Evolutionary conservation across 2,113 vertebrate genomes (phyloP), one percentile per base, ranked within the genome.

Genomic region (Larimichthys crocea): DNA sequence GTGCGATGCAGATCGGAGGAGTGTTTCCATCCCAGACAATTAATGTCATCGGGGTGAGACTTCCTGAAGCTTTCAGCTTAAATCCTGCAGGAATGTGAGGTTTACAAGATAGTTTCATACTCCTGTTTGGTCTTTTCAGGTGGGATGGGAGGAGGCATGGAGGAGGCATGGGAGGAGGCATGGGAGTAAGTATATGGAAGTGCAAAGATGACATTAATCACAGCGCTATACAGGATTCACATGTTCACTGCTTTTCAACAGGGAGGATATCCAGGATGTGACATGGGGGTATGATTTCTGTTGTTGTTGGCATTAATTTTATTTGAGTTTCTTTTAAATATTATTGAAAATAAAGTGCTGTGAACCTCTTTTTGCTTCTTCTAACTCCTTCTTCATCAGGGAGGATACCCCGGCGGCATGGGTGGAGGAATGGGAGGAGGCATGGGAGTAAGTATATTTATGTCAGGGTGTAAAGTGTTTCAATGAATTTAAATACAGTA

Each of bases 11-110:
- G 0, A 95, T 97, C 7, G 84, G 82, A 0, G 96, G 96, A 52
- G 96, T 15, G 77, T 97, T 67, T 52, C 60, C 40, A 88, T 97
- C n/a, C 44, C 93, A 96, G 29, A 95, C 78, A 0, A 93, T 97
- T 63, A 97, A 95, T 56, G 63, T 96, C 78, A 93, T 97, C 0
- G 96, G 96, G 60, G 95, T 95, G 82, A 94, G 91, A 26, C 24
- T 4, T 46, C 10, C 49, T 4, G 42, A 48, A 22, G 40, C 24
- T 46, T 56, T 67, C 0, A 14, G 10, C 42, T 35, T 20, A 1
- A 60, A 83, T 44, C 35, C 35, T 35, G 44, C 11, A 46, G 44
- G 42, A 44, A 44, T 44, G 5, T 31, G 31, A 31, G 5, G 35
- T 8, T 40, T 40, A 8, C 7, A 40, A 4, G 17, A 5, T 10